Evolutionary conservation across 2,797 vertebrate genomes (phyloP).

Genomic region (Chiroxiphia lanceolata): DNA sequence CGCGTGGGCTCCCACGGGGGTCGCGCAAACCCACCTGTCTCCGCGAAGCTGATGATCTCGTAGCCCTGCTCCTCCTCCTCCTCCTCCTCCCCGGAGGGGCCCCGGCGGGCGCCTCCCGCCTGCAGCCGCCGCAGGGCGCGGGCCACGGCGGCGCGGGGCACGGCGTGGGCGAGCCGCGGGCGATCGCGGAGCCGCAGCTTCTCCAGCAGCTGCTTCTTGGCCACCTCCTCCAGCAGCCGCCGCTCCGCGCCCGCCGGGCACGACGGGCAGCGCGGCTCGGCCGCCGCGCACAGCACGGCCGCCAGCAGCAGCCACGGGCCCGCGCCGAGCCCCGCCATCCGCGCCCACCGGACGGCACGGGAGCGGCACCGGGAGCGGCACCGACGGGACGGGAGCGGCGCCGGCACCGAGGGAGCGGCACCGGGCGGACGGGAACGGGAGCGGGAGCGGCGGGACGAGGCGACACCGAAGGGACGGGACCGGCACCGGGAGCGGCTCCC

Average conservation of each 20-base stretch:
- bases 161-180: slow-evolving; percentile 83
- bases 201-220: slow-evolving; percentile 89
- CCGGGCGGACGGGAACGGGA: no score
- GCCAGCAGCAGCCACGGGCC: not conserved
- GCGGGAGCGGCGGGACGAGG: not conserved
- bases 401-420: not conserved
- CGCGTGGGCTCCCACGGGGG: slow-evolving; percentile 71
- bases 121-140: slow-evolving; percentile 88
- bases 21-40: slow-evolving; percentile 61
- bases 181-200: slow-evolving; percentile 88
- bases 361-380: not conserved
- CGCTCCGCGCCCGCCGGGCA: slow-evolving; percentile 79
- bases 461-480: not conserved
- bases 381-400: not conserved
- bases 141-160: slow-evolving; percentile 82
- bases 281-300: not conserved
- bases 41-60: slow-evolving; percentile 90
- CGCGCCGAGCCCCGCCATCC: not conserved
- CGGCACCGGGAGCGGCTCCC: not conserved
- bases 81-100: not conserved
- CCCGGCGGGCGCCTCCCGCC: slow-evolving; percentile 65
- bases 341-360: not conserved
- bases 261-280: slow-evolving; percentile 75
- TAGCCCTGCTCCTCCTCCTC: slow-evolving; percentile 75
- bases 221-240: slow-evolving; percentile 86